Evolutionary conservation across 1,140 invertebrate species (phyloP), one percentile per base, ranked within the genome.

Genomic region (Drosophila orena): DNA sequence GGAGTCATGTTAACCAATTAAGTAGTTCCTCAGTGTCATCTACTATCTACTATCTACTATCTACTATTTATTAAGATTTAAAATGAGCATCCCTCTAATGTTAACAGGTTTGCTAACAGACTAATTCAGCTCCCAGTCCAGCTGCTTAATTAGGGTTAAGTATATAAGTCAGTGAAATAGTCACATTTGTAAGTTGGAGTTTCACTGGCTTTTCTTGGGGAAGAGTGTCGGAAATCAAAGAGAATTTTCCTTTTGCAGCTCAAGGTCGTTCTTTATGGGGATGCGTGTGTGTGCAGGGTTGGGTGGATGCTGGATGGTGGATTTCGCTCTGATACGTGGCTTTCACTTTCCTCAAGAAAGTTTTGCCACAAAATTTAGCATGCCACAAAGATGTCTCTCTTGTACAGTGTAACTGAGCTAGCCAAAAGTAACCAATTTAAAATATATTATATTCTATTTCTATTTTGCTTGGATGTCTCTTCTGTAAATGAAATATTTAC

Each of bases 331-430:
- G 58, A 68, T 64, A 43, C 37, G 64, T 68, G 42, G 50, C 66
- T 70, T 69, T 69, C 43, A 70, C 66, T 70, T 70, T 70, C 64
- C 50, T 27, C 10, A 55, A 70, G 64, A 69, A 70, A 69, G 42
- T 70, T 70, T 70, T 56, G n/a, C 43, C 17, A 22, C 27, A 56
- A 49, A 66, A 69, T 68, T 54, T 68, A 46, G 34, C 61, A 44
- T 38, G 40, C 61, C 61, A 55, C 65, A 68, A 37, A 53, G 30
- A 66, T 38, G 40, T 53, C 22, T 37, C 30, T 37, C 24, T 30
- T 0, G 11, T 12, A n/a, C 42, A 38, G 42, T n/a, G 10, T 34
- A 42, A 60, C n/a, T 15, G 4, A 24, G 7, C 35, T 24, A 2
- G 40, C 5, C 12, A 35, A 27, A 27, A 27, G 0, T 6, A 27